A percentile compares a stretch with the other conserved stretches of the same genome.
Evolutionary conservation across 2,113 vertebrate species (phyloP).

Genomic region (Dasypus novemcinctus): DNA sequence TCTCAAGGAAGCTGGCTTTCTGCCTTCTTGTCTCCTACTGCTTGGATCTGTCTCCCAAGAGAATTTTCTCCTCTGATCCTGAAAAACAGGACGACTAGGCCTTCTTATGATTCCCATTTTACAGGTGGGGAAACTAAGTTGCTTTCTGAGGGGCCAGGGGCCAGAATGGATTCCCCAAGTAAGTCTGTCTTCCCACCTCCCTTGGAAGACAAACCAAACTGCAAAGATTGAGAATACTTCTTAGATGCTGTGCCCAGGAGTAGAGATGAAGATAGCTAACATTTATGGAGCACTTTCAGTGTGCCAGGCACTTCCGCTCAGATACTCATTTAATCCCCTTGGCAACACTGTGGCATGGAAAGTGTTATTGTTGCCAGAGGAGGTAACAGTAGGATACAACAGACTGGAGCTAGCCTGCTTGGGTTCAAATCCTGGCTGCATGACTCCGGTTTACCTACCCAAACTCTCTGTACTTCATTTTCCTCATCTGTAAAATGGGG

Average conservation of each 20-base stretch:
- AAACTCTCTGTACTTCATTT: slow-evolving; percentile 20
- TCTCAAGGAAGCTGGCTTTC: slow-evolving; percentile 1
- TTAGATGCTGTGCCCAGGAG: background rate
- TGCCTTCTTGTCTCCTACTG: background rate
- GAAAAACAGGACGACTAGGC: background rate
- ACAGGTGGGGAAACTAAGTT: background rate
- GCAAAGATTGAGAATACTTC: background rate
- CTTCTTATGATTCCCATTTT: slow-evolving; percentile 7
- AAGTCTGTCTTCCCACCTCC: slow-evolving; percentile 22
- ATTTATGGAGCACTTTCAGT: background rate
- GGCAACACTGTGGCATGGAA: background rate
- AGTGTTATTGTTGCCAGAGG: background rate
- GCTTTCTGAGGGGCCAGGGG: slow-evolving; percentile 33
- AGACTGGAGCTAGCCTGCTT: background rate
- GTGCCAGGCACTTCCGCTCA: background rate
- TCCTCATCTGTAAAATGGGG: slow-evolving; percentile 32
- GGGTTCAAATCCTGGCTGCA: background rate
- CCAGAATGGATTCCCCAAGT: background rate
- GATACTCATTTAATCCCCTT: background rate
- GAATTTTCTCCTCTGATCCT: slow-evolving; percentile 46
- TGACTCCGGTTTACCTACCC: background rate
- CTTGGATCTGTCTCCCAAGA: slow-evolving; percentile 24
- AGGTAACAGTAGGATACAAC: background rate
- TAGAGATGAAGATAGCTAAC: background rate
- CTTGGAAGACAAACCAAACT: slow-evolving; percentile 39